phyloP scores from a whole-genome alignment of 30 jellyfish, hydroid and myxozoan genomes.

The Morbakka virulenta region DNA sequence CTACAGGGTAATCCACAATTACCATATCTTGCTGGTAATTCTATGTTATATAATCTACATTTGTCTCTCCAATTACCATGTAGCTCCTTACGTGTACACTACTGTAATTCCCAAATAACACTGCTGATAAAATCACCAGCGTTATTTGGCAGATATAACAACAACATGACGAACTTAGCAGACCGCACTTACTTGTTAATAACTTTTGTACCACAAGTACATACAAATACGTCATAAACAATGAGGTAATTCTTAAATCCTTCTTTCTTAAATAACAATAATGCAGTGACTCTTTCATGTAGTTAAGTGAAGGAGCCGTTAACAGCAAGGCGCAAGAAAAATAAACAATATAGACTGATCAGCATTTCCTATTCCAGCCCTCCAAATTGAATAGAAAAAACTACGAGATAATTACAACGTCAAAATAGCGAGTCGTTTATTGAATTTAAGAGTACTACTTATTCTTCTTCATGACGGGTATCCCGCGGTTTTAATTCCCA shows the following conservation, averaged over 20 bases:
- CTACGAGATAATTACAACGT: not conserved
- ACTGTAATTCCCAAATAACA: too few species aligned
- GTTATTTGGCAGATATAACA: too few species aligned
- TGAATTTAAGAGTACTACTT: not conserved
- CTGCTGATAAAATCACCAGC: too few species aligned
- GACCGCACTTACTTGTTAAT: too few species aligned
- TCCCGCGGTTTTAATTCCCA: not conserved
- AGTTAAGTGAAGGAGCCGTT: not conserved
- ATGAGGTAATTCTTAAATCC: not conserved
- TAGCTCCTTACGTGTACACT: too few species aligned
- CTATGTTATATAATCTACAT: too few species aligned
- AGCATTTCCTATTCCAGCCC: not conserved
- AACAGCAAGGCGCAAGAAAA: not conserved
- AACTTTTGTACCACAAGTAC: too few species aligned
- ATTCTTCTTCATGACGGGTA: not conserved
- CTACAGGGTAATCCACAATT: too few species aligned
- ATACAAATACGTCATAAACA: not conserved
- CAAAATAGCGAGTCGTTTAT: not conserved
- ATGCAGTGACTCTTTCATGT: not conserved
- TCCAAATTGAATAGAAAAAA: not conserved
- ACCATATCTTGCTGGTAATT: too few species aligned
- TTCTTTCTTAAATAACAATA: not conserved
- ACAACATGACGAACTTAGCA: too few species aligned
- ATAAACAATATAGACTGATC: not conserved
- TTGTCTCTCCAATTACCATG: too few species aligned